phyloP scores from a whole-genome alignment of 2,888 invertebrate species.

The Hypolimnas misippus region DNA sequence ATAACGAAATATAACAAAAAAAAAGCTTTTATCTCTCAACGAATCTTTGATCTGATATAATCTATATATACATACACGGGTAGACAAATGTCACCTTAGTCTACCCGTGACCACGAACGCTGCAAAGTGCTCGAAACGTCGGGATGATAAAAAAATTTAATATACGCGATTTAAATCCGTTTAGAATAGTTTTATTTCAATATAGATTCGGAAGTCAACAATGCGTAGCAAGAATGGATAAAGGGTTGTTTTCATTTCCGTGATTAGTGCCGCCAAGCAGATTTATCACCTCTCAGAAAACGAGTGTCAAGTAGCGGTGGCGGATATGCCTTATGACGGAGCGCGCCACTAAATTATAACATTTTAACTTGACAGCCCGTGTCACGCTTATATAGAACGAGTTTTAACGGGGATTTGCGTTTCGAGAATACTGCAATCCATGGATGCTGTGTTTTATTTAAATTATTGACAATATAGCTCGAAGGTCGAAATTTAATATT shows the following conservation, averaged over 20 bases:
- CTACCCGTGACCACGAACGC: too few relatives aligned
- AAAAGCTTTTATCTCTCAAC: background rate
- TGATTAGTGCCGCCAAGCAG: constrained; percentile 71
- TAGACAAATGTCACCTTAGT: too few relatives aligned
- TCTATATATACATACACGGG: constrained; percentile 52
- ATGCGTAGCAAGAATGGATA: constrained; percentile 44
- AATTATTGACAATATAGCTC: too few relatives aligned
- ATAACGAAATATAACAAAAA: too few relatives aligned
- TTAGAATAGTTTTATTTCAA: too few relatives aligned
- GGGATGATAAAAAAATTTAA: too few relatives aligned
- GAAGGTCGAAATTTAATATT: too few relatives aligned
- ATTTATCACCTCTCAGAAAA: constrained; percentile 73
- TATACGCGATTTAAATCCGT: too few relatives aligned
- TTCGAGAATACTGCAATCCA: constrained; percentile 49
- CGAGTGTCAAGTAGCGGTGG: constrained; percentile 73
- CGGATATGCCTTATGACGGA: constrained; percentile 70
- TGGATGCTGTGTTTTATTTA: constrained; percentile 42
- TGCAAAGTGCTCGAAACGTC: too few relatives aligned
- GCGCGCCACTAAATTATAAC: constrained; percentile 78
- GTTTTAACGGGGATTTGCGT: constrained; percentile 62
- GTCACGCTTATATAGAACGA: constrained; percentile 62
- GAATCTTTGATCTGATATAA: background rate
- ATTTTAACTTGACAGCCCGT: constrained; percentile 76
- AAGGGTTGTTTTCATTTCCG: constrained; percentile 78
- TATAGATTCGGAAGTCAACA: constrained; percentile 55